Evolutionary conservation across 2,888 invertebrate genomes (phyloP).

Genomic region (Tryphoninae sp.): DNA sequence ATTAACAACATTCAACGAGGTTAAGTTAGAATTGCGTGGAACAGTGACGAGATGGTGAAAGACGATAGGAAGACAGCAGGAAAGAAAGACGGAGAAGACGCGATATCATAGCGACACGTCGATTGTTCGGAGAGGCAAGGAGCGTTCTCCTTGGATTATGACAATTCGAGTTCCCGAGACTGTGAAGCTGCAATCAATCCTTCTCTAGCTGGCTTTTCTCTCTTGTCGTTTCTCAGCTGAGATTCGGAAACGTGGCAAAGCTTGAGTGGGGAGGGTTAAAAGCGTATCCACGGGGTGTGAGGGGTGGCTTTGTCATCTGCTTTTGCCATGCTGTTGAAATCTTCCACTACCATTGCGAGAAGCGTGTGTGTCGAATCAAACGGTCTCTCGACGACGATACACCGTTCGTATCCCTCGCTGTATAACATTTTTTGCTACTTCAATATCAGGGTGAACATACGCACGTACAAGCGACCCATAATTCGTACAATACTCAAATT

Average conservation of each 20-base stretch:
- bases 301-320: constrained; percentile 76
- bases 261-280: constrained; percentile 19
- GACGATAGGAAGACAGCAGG: too few relatives aligned
- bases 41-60: too few relatives aligned
- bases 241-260: constrained; percentile 53
- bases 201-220: constrained; percentile 66
- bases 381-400: background rate
- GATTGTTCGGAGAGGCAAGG: constrained; percentile 78
- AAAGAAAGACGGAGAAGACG: constrained; percentile 45
- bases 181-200: constrained; percentile 80
- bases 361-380: background rate
- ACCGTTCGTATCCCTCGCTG: background rate
- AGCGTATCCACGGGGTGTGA: background rate
- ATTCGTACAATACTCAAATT: constrained; percentile 47
- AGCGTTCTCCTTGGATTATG: constrained; percentile 77
- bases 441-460: background rate
- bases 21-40: too few relatives aligned
- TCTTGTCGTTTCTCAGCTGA: constrained; percentile 34
- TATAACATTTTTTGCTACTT: constrained; percentile 6
- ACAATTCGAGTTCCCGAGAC: constrained; percentile 79
- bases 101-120: constrained; percentile 66
- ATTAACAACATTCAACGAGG: too few relatives aligned
- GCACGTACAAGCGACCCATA: constrained; percentile 11
- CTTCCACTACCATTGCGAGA: constrained; percentile 3
- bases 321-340: constrained; percentile 21